Base-by-base conservation (phyloP, 2,888 invertebrate species). In the Prostheceraeus crozeri region DNA sequence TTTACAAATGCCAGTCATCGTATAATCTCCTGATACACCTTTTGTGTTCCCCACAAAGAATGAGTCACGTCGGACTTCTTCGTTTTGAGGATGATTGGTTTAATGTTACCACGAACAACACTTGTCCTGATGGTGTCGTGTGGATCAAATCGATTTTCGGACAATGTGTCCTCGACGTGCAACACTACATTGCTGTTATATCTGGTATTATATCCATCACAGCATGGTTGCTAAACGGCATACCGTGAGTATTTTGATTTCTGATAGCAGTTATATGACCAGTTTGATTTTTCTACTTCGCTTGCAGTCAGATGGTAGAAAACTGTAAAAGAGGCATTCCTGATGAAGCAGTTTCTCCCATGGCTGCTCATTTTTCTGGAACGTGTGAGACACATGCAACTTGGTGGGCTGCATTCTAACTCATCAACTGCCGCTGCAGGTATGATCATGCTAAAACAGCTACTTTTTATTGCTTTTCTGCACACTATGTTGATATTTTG, bases 291-390 rank as follows among this genome's bases (percentile, higher is more conserved):
- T n/a, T n/a, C n/a, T n/a, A n/a, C n/a, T n/a, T n/a, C n/a, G n/a
- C 27, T n/a, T n/a, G n/a, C n/a, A n/a, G n/a, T n/a, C 71, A 71
- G 58, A 67, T 71, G 65, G 55, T 67, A 3, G 67, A 66, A 59
- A 71, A 71, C 59, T 70, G 65, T 54, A 64, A 66, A 36, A 62
- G 68, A 53, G 66, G 72, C 16, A 55, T 63, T 53, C 68, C 69
- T n/a, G 64, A 71, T 25, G 75, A 75, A 35, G 77, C 76, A 0
- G 67, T 77, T 21, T 76, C 76, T 6, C n/a, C 62, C 75, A 14
- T 67, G 71, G 21, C 70, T 77, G 61, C 67, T 77, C 23, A 64
- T 76, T 54, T 76, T 76, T n/a, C 65, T 77, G 77, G 77, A 68
- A 75, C 1, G 64, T 72, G 2, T 77, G 77, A 3, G 77, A 77